Conservation (phyloP, 2,797 vertebrate genomes). For the Enoplosus armatus region DNA sequence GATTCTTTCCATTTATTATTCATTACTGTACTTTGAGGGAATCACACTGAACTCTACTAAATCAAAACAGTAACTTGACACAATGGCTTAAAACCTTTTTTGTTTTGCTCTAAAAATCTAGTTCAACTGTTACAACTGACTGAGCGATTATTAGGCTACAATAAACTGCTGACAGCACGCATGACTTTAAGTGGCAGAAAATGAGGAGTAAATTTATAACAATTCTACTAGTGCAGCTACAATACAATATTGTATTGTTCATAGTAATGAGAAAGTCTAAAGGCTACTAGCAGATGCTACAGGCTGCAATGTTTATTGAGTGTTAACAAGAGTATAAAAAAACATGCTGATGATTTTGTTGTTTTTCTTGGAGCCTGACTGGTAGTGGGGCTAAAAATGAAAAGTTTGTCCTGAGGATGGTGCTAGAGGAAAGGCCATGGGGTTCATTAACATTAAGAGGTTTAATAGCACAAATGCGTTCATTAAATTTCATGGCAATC, state of each 20-base stretch:
- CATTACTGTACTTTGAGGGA: background rate
- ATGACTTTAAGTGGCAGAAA: background rate
- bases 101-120: too few species aligned
- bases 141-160: background rate
- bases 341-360: background rate
- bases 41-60: background rate
- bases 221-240: background rate
- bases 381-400: background rate
- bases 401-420: slow-evolving; percentile 53
- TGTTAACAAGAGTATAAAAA: slow-evolving; percentile 6
- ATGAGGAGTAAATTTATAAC: background rate
- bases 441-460: slow-evolving; percentile 17
- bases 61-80: background rate
- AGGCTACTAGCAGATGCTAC: background rate
- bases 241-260: slow-evolving; percentile 3
- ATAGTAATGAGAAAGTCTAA: background rate
- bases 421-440: slow-evolving; percentile 60
- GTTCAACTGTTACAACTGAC: background rate
- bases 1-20: background rate
- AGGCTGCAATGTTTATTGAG: background rate
- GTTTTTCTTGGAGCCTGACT: background rate
- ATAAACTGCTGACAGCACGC: background rate
- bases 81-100: background rate
- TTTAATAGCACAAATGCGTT: slow-evolving; percentile 17
- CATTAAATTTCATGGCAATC: slow-evolving; percentile 16